Percentiles rank a stretch among this genome's conserved stretches.
Conservation (phyloP, 2,888 invertebrate genomes). For the Acleris emargana region DNA sequence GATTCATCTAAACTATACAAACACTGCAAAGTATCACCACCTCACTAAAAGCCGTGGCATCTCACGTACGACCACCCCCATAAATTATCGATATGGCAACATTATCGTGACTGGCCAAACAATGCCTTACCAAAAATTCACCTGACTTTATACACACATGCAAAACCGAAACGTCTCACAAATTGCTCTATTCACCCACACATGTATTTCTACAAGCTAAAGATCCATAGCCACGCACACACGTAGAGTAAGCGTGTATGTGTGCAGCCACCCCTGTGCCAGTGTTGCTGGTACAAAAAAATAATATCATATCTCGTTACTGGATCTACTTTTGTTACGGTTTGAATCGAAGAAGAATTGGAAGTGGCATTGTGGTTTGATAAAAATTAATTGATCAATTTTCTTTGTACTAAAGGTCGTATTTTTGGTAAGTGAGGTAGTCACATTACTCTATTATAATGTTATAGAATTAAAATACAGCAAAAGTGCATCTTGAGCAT, state of each 20-base stretch:
- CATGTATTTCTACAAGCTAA: background rate
- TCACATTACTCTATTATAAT: no score
- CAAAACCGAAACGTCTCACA: constrained; percentile 14
- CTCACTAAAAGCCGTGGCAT: constrained; percentile 42
- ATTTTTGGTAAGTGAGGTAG: no score
- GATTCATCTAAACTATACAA: constrained; percentile 7
- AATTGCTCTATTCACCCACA: constrained; percentile 22
- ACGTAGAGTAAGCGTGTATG: background rate
- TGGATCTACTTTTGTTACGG: constrained; percentile 67
- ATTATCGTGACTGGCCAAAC: constrained; percentile 42
- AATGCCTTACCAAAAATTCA: constrained; percentile 61
- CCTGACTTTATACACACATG: constrained; percentile 54
- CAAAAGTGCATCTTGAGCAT: no score
- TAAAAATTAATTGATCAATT: background rate
- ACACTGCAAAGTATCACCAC: constrained; percentile 21
- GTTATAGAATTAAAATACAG: no score
- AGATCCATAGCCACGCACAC: constrained; percentile 6
- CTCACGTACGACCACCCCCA: constrained; percentile 55
- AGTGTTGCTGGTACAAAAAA: constrained; percentile 52
- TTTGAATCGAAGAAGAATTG: constrained; percentile 41
- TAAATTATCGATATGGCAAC: constrained; percentile 52
- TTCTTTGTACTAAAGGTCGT: background rate
- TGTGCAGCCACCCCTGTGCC: constrained; percentile 42
- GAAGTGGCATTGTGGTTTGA: constrained; percentile 49
- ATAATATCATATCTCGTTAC: constrained; percentile 76